Percentiles rank a stretch among this genome's conserved stretches.
These are phyloP conservation scores for Ambastaia sidthimunki DNA, from an alignment of 2,797 vertebrate genomes.

Conservation along the genomic window DNA sequence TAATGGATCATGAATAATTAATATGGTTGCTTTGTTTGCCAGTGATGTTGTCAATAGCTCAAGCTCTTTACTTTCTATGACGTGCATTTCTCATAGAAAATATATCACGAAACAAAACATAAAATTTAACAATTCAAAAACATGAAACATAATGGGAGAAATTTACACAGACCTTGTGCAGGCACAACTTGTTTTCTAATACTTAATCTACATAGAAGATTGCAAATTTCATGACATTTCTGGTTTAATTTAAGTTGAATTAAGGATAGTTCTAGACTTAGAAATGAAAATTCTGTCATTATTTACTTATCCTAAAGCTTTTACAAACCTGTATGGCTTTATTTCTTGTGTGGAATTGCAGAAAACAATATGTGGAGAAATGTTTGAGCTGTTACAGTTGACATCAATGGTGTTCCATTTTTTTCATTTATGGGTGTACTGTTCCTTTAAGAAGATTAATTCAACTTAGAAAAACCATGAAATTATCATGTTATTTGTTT, in stretches of 20 bases:
- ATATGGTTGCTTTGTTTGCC: slow-evolving; percentile 4
- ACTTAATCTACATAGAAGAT: too few relatives aligned
- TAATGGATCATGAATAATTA: neutral
- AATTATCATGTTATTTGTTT: neutral
- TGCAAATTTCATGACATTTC: too few relatives aligned
- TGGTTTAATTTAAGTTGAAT: too few relatives aligned
- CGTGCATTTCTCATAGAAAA: neutral
- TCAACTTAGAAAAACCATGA: neutral
- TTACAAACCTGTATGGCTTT: too few relatives aligned
- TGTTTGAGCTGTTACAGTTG: neutral
- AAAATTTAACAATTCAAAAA: neutral
- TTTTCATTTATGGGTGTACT: neutral
- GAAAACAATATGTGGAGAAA: too few relatives aligned
- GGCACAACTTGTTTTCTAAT: neutral
- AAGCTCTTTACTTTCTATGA: neutral
- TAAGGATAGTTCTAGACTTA: too few relatives aligned
- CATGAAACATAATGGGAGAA: neutral
- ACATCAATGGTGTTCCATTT: neutral
- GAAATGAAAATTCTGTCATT: too few relatives aligned
- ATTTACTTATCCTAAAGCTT: too few relatives aligned
- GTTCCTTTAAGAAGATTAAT: neutral
- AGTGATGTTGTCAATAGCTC: slow-evolving; percentile 1
- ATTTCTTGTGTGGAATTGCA: neutral
- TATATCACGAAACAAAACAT: neutral
- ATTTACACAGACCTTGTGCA: neutral